These are phyloP conservation scores for Eumacrocentrus americanus DNA, from an alignment of 2,888 invertebrate genomes.

Conservation along the genomic window DNA sequence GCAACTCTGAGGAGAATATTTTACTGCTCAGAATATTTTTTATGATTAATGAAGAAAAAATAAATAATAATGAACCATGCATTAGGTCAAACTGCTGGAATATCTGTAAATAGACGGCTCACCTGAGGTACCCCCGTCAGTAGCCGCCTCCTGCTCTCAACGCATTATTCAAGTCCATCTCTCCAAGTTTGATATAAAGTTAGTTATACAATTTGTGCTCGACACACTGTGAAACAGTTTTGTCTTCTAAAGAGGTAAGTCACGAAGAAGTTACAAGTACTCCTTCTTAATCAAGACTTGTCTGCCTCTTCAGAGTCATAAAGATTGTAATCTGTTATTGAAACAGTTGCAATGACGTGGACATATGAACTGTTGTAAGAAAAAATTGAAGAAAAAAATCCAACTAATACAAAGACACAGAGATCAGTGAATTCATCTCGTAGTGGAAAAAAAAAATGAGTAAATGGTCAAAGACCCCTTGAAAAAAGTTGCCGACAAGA, in stretches of 20 bases:
- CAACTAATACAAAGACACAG: background rate
- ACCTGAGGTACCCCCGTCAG: slow-evolving; percentile 57
- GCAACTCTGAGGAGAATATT: too few relatives aligned
- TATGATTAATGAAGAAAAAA: too few relatives aligned
- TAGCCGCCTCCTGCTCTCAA: slow-evolving; percentile 55
- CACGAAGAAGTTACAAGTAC: slow-evolving; percentile 10
- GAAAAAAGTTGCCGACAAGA: slow-evolving; percentile 2
- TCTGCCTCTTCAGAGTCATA: too few relatives aligned
- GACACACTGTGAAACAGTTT: too few relatives aligned
- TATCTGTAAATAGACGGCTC: slow-evolving; percentile 51
- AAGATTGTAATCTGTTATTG: background rate
- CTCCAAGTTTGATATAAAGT: slow-evolving; percentile 33
- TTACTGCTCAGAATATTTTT: too few relatives aligned
- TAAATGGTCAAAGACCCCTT: background rate
- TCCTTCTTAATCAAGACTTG: slow-evolving; percentile 8
- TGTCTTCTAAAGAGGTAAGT: background rate
- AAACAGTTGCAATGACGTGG: slow-evolving; percentile 26
- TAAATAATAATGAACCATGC: slow-evolving; percentile 48
- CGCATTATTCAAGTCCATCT: slow-evolving; percentile 58
- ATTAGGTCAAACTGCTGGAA: slow-evolving; percentile 32
- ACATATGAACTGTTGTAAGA: slow-evolving; percentile 26
- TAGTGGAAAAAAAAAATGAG: background rate
- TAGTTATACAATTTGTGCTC: background rate
- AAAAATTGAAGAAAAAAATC: slow-evolving; percentile 5
- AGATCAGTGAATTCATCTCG: background rate